Evolutionary conservation across 2,797 vertebrate species (phyloP).

Genomic region (Anolis apletophallus): DNA sequence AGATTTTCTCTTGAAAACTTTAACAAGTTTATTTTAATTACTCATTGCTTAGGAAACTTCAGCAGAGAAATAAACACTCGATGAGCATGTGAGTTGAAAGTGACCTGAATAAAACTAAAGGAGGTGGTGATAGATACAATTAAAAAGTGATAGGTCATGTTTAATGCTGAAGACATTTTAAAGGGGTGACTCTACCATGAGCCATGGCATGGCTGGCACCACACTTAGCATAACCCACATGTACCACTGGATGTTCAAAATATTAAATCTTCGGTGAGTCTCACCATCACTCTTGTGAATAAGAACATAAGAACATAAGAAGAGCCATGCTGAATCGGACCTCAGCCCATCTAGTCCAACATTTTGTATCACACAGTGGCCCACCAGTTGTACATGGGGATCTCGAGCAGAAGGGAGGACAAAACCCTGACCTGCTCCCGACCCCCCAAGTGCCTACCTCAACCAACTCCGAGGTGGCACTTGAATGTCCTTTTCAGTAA

Average conservation of each 20-base stretch:
- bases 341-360: no score
- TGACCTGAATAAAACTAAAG: constrained; percentile 32
- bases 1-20: constrained; percentile 24
- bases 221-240: background rate
- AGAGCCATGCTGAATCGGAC: no score
- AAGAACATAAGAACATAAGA: no score
- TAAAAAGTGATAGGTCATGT: background rate
- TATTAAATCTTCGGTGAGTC: background rate
- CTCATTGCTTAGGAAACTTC: constrained; percentile 39
- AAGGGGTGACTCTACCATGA: background rate
- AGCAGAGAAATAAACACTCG: constrained; percentile 42
- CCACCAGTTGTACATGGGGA: no score
- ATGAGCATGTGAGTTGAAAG: constrained; percentile 22
- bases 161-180: constrained; percentile 18
- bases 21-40: constrained; percentile 48
- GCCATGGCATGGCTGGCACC: no score
- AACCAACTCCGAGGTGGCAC: no score
- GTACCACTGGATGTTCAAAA: background rate
- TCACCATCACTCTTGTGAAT: no score
- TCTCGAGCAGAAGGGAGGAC: no score
- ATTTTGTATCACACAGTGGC: no score
- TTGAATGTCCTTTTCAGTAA: no score
- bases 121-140: constrained; percentile 14
- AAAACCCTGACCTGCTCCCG: no score
- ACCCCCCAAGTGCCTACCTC: no score